Evolutionary conservation across 35 echinoderm and acorn worm species (phyloP).

Genomic region (Patiria miniata): DNA sequence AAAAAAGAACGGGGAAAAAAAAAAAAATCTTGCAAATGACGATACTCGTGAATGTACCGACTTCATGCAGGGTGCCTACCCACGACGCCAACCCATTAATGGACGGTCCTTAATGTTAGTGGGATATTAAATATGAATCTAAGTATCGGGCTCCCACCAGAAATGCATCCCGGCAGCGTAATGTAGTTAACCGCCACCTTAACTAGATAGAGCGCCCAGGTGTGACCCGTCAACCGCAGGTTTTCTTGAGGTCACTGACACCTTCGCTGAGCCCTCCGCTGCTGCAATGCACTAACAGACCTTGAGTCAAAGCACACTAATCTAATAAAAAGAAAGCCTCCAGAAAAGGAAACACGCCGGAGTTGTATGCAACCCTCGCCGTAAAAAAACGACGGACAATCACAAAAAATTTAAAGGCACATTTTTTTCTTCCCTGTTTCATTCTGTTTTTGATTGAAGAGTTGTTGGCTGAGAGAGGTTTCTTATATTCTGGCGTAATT

Average conservation of each 20-base stretch:
- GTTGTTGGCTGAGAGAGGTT: no score
- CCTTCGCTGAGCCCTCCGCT: neutral
- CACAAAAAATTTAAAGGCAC: no score
- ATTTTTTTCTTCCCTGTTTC: no score
- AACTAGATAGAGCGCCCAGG: slow-evolving; percentile 9
- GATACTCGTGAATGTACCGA: no score
- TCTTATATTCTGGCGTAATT: no score
- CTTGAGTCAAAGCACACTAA: slow-evolving; percentile 4
- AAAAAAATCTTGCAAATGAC: no score
- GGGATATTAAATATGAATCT: slow-evolving; percentile 3
- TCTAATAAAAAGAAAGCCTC: neutral
- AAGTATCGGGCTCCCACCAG: neutral
- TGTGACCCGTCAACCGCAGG: neutral
- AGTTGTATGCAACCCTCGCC: neutral
- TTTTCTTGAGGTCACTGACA: neutral
- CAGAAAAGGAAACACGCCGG: neutral
- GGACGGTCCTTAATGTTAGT: neutral
- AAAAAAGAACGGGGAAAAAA: no score
- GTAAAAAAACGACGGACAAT: no score
- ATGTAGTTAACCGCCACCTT: slow-evolving; percentile 8
- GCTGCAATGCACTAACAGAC: neutral
- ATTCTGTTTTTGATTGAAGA: no score
- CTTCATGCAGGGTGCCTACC: no score
- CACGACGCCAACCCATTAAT: no score
- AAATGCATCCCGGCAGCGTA: neutral